Base-by-base conservation (phyloP, 2,888 invertebrate species). In the Tiliacea aurago region DNA sequence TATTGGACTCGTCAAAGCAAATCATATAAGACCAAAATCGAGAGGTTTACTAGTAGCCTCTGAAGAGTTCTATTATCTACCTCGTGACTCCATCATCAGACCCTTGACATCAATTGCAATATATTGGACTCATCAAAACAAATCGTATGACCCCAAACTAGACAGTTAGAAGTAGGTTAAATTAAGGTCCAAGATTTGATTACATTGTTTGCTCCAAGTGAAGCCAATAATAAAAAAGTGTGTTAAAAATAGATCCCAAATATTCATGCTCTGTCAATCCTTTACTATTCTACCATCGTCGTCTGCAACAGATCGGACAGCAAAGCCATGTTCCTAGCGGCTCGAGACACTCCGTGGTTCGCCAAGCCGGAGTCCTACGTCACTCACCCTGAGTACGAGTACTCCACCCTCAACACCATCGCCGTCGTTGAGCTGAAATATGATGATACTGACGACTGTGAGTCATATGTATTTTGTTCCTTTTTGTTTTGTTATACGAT, bases 361-460 rank as follows among this genome's bases (percentile, higher is more conserved):
- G 86, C 89, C 65, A 58, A 67, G 0, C 81, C 92, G 0, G 67
- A 77, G n/a, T 88, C 90, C 7, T 92, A 89, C 69, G 73, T 84
- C 43, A 70, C 88, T 0, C 95, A 95, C 37, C 94, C 94, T 0
- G 94, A 95, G 80, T 94, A 91, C 70, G 90, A 92, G 10, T 83
- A 80, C 64, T 69, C 85, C 1, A 91, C 91, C 0, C 63, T 85
- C n/a, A 92, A 91, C 78, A 93, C 92, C 9, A 83, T 95, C 41
- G 93, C 93, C 0, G 45, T 95, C 13, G 37, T 95, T 2, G 90
- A 92, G 58, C 79, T 95, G 18, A 75, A 86, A 4, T 45, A 79
- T 0, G 80, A 82, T 0, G 70, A 80, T 0, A 65, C 71, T 0
- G 9, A 45, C 0, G 56, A 70, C n/a, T 84, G 90, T 90, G 49